phyloP scores from a whole-genome alignment of 2,797 vertebrate genomes.

The Natrix natrix region DNA sequence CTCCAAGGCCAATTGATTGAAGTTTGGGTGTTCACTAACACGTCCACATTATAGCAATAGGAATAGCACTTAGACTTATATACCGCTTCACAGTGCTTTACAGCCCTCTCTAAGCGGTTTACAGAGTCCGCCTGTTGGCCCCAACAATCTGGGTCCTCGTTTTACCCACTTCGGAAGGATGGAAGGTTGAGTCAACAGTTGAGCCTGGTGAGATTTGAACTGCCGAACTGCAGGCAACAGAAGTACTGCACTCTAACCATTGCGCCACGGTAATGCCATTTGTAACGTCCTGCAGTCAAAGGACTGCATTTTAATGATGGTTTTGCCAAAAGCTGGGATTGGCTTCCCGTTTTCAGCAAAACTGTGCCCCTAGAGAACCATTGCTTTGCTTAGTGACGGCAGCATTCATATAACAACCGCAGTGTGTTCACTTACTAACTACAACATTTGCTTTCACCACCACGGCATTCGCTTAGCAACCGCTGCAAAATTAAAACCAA shows the following conservation, averaged over 20 bases:
- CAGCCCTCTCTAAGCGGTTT: too few relatives aligned
- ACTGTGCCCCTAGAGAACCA: neutral
- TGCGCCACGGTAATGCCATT: neutral
- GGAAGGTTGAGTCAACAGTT: too few relatives aligned
- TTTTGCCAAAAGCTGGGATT: neutral
- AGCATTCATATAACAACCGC: rapidly evolving
- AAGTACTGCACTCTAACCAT: too few relatives aligned
- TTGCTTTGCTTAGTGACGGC: neutral
- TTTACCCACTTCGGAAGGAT: too few relatives aligned
- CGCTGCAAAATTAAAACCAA: neutral
- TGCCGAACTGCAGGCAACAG: too few relatives aligned
- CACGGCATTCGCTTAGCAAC: neutral
- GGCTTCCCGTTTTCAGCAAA: neutral
- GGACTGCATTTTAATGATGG: neutral
- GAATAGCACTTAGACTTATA: too few relatives aligned
- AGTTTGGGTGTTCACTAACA: neutral
- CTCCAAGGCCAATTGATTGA: neutral
- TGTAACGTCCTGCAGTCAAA: neutral
- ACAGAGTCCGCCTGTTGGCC: too few relatives aligned
- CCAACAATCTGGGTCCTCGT: too few relatives aligned
- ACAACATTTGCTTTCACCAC: neutral
- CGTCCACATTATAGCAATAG: neutral
- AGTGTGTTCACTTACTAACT: neutral
- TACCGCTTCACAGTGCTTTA: too few relatives aligned
- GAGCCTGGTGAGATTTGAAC: too few relatives aligned